Evolutionary conservation across 2,888 invertebrate species (phyloP), one percentile per base, ranked within the genome.

Genomic region (Ellobium chinense): DNA sequence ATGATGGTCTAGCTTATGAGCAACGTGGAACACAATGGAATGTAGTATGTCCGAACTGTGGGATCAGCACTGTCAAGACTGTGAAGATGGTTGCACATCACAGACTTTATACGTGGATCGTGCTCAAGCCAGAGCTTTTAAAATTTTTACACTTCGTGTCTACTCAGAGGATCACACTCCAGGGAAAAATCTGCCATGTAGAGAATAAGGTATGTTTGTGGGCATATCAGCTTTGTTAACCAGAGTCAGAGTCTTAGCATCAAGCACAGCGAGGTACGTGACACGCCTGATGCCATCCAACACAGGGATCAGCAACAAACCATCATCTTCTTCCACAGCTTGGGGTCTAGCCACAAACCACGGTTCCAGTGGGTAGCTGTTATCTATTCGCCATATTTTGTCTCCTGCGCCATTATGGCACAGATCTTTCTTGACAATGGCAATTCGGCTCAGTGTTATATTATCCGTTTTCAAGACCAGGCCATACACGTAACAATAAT

Each of bases 151-250:
- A 46, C 46, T 18, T 18, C 18, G 46, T 46, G 46, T 7, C 18
- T 18, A 46, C 46, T 46, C 7, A 7, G 18, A 7, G 5, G 2
- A 39, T 60, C 24, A 62, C 4, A 54, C 65, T 37, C 86, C 87
- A 0, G 84, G 81, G 69, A 91, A 91, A 72, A 90, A 91, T 63
- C 88, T 77, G 14, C 92, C 92, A 80, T 92, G 92, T 12, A 92
- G 81, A 37, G 88, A 88, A 72, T 89, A 91, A 7, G 92, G 92
- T 21, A 92, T 83, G 14, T 85, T 60, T 0, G 88, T 89, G 0
- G 91, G 91, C 21, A 91, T 78, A 58, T 86, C 84, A 0, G 89
- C 89, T 27, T 70, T 77, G 81, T 86, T 90, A 5, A 89, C 81
- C 1, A 85, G 56, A 18, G 83, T 83, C 87, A 92, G 85, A 9